Conservation (phyloP, 2,113 vertebrate species). For the Eublepharis macularius region DNA sequence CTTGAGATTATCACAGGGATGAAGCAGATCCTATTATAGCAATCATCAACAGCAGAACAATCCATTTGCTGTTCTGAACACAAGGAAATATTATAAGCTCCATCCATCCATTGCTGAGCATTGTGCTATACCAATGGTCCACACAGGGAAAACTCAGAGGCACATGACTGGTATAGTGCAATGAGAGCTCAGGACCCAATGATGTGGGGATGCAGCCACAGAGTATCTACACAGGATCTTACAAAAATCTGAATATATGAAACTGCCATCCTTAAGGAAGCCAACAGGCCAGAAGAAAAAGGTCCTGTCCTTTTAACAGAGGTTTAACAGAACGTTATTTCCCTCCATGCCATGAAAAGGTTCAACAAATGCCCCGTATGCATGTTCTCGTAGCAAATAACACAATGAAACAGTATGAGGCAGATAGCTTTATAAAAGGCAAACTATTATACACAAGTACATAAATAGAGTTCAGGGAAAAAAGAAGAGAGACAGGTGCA, state of each 20-base stretch:
- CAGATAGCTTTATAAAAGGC: conserved; percentile 19
- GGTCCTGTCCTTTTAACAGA: too few species aligned
- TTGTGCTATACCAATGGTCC: background rate
- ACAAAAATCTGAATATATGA: too few species aligned
- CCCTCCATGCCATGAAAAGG: too few species aligned
- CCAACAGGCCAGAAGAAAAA: too few species aligned
- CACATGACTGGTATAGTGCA: too few species aligned
- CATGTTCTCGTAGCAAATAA: background rate
- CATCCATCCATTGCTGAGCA: too few species aligned
- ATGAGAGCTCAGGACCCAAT: too few species aligned
- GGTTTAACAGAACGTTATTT: too few species aligned
- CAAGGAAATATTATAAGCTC: background rate
- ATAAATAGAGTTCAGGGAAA: background rate
- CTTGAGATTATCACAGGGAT: background rate
- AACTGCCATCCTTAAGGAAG: too few species aligned
- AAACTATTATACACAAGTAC: conserved; percentile 4
- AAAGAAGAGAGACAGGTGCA: background rate
- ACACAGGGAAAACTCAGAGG: too few species aligned
- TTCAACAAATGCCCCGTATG: background rate
- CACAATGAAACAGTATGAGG: background rate
- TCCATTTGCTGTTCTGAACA: background rate
- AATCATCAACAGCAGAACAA: background rate
- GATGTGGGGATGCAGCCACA: too few species aligned
- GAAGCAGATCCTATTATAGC: background rate
- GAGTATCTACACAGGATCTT: too few species aligned